Conservation (phyloP, 2,888 invertebrate species). For the Nebria brevicollis region DNA sequence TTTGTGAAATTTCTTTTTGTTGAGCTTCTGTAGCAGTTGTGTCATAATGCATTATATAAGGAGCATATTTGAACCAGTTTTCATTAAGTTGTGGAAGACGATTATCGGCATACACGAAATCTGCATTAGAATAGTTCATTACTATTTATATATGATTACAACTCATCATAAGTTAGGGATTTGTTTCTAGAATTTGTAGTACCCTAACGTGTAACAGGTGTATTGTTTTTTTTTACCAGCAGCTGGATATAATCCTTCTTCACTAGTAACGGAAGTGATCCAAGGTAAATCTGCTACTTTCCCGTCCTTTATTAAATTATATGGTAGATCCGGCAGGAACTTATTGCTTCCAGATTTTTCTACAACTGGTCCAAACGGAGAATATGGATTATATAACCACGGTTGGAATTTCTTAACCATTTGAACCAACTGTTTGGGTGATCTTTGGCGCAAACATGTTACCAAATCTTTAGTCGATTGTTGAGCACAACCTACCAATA, state of each 20-base stretch:
- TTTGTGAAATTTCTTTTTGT: constrained; percentile 53
- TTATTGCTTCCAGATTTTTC: constrained; percentile 51
- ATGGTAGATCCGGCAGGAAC: constrained; percentile 57
- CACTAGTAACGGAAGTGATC: constrained; percentile 57
- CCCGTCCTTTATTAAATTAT: constrained; percentile 54
- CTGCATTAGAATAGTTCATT: constrained; percentile 17
- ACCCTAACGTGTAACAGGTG: no score
- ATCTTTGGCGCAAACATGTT: constrained; percentile 55
- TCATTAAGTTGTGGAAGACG: constrained; percentile 52
- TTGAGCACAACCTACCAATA: constrained; percentile 54
- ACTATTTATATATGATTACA: background rate
- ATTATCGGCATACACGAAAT: constrained; percentile 41
- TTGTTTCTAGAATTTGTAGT: no score
- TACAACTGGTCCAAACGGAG: constrained; percentile 58
- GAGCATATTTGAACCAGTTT: constrained; percentile 59
- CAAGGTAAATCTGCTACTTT: constrained; percentile 57
- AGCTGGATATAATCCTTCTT: constrained; percentile 57
- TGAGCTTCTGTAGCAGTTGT: constrained; percentile 54
- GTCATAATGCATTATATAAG: constrained; percentile 61
- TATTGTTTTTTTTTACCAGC: constrained; percentile 51
- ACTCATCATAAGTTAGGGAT: no score
- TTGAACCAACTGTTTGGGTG: constrained; percentile 52
- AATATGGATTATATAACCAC: constrained; percentile 51
- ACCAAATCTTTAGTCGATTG: constrained; percentile 51
- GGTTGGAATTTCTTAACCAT: constrained; percentile 48